A percentile compares a stretch with the other conserved stretches of the same genome.
These are phyloP conservation scores for Plodia interpunctella DNA, from an alignment of 1,140 invertebrate genomes.

Conservation along the genomic window DNA sequence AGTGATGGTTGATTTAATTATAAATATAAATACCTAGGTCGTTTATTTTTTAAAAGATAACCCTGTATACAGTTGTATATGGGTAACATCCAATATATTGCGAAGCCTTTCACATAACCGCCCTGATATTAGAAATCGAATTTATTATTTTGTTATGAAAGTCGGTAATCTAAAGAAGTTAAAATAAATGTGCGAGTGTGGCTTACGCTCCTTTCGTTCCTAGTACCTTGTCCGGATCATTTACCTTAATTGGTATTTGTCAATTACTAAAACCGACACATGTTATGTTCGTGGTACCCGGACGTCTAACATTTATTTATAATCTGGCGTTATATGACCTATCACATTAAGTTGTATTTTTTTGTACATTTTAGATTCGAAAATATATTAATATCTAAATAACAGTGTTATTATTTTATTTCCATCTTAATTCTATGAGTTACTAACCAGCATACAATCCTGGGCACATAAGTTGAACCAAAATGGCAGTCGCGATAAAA, in stretches of 20 bases:
- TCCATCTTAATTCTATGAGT: too few relatives aligned
- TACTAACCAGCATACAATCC: too few relatives aligned
- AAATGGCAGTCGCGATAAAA: not conserved
- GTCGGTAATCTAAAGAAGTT: slow-evolving; percentile 34
- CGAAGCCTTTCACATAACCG: slow-evolving; percentile 62
- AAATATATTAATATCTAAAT: slow-evolving; percentile 76
- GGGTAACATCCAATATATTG: slow-evolving; percentile 48
- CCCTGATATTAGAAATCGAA: slow-evolving; percentile 70
- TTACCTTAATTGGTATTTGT: slow-evolving; percentile 47
- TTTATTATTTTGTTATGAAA: slow-evolving; percentile 61
- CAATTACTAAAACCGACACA: slow-evolving; percentile 59
- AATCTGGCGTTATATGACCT: slow-evolving; percentile 71
- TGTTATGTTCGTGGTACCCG: slow-evolving; percentile 32
- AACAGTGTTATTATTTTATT: slow-evolving; percentile 50
- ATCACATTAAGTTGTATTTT: slow-evolving; percentile 76
- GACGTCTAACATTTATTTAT: slow-evolving; percentile 18
- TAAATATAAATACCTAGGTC: slow-evolving; percentile 64
- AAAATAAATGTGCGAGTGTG: slow-evolving; percentile 38
- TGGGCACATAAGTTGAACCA: too few relatives aligned
- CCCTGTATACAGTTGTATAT: slow-evolving; percentile 43
- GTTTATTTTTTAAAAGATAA: slow-evolving; percentile 68
- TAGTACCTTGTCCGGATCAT: slow-evolving; percentile 57
- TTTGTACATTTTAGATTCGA: slow-evolving; percentile 77
- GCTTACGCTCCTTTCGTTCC: slow-evolving; percentile 59
- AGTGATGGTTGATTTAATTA: slow-evolving; percentile 74